Percentiles rank a stretch among this genome's conserved stretches.
These are phyloP conservation scores for Hipparchia semele DNA, from an alignment of 2,888 invertebrate genomes.

Conservation along the genomic window DNA sequence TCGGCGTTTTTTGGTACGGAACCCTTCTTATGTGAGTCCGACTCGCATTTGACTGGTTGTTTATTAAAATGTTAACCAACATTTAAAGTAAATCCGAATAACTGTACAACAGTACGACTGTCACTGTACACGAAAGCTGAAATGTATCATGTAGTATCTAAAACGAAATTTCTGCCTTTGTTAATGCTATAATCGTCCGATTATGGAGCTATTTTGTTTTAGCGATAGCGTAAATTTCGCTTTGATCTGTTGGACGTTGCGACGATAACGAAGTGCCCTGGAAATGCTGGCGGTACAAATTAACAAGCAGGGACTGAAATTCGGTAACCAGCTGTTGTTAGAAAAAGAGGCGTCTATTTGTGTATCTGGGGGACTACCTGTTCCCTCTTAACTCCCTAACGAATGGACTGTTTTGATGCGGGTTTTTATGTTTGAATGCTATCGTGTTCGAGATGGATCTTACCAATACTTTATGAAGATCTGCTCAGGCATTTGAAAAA, in stretches of 20 bases:
- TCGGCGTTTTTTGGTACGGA: too few species aligned
- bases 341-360: too few species aligned
- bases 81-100: not conserved
- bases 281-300: not conserved
- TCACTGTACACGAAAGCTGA: not conserved
- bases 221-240: not conserved
- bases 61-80: too few species aligned
- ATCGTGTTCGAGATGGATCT: not conserved
- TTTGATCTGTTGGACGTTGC: slow-evolving; percentile 1
- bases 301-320: not conserved
- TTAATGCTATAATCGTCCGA: slow-evolving; percentile 2
- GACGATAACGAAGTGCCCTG: not conserved
- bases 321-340: too few species aligned
- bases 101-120: not conserved
- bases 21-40: too few species aligned
- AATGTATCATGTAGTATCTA: not conserved
- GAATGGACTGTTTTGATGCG: too few species aligned
- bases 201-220: slow-evolving; percentile 8
- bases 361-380: too few species aligned
- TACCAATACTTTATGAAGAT: too few species aligned
- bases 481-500: too few species aligned
- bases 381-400: too few species aligned
- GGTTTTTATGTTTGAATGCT: too few species aligned
- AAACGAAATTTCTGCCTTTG: slow-evolving; percentile 12
- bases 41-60: too few species aligned